Percentiles rank a stretch among this genome's conserved stretches.
Evolutionary conservation across 2,888 invertebrate species (phyloP).

Genomic region (Melanchra persicariae): DNA sequence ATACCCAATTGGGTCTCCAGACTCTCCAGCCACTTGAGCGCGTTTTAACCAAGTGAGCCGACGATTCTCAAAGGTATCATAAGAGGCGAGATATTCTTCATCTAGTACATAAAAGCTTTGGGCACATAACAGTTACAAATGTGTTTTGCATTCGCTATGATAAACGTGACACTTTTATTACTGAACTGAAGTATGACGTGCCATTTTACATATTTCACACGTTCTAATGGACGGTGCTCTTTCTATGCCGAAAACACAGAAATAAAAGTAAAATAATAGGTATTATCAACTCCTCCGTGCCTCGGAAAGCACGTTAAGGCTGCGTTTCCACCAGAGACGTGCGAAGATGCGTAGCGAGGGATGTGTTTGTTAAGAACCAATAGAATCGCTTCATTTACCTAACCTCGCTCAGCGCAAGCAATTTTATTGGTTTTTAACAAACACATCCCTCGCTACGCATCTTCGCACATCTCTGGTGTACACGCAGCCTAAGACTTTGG

Average conservation of each 20-base stretch:
- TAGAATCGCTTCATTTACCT: too few relatives aligned
- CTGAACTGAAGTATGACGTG: background rate
- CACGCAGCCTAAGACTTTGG: too few relatives aligned
- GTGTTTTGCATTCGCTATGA: slow-evolving; percentile 33
- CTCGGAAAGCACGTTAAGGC: too few relatives aligned
- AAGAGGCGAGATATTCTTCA: background rate
- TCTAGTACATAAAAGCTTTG: slow-evolving; percentile 22
- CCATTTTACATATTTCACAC: slow-evolving; percentile 6
- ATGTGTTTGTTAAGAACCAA: too few relatives aligned
- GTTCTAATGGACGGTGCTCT: slow-evolving; percentile 16
- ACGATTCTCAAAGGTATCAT: background rate
- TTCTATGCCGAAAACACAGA: background rate
- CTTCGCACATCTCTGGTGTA: too few relatives aligned
- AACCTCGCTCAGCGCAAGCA: too few relatives aligned
- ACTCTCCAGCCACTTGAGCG: too few relatives aligned
- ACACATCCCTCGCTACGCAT: too few relatives aligned
- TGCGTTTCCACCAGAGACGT: too few relatives aligned
- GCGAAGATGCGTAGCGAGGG: too few relatives aligned
- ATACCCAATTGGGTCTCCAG: background rate
- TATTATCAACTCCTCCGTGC: too few relatives aligned
- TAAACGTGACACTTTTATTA: slow-evolving; percentile 7
- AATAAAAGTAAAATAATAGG: background rate
- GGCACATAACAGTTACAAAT: slow-evolving; percentile 21
- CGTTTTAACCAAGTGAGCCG: background rate
- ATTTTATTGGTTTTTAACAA: too few relatives aligned